Conservation (phyloP, 2,888 invertebrate species). For the Cordilura impudica region DNA sequence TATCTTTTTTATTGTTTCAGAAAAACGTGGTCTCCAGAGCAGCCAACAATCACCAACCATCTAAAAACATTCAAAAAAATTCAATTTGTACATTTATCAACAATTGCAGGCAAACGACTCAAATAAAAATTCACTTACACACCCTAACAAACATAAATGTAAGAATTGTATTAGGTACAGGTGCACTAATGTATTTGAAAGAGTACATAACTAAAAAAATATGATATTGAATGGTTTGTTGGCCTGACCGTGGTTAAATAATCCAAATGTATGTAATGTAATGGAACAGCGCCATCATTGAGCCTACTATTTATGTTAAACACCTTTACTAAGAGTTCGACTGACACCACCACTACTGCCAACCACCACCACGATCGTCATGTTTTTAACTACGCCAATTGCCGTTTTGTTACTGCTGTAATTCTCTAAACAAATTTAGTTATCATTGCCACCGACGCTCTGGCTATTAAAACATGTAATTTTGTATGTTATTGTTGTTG, state of each 20-base stretch:
- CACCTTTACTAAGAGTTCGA: not conserved
- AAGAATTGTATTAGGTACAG: conserved; percentile 11
- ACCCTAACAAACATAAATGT: not conserved
- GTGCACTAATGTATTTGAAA: conserved; percentile 8
- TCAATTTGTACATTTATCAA: conserved; percentile 25
- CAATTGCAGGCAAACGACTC: conserved; percentile 8
- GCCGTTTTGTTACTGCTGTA: not conserved
- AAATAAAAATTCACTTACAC: not conserved
- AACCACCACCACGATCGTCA: not conserved
- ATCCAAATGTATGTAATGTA: not conserved
- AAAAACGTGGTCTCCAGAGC: conserved; percentile 50
- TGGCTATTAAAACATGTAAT: conserved; percentile 14
- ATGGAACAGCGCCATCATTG: conserved; percentile 20
- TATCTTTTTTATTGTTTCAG: conserved; percentile 48
- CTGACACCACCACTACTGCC: not conserved
- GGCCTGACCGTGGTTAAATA: not conserved
- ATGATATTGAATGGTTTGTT: conserved; percentile 22
- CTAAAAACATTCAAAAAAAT: conserved; percentile 13
- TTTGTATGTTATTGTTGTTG: conserved; percentile 4
- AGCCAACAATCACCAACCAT: conserved; percentile 16
- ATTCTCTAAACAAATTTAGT: conserved; percentile 32
- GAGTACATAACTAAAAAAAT: not conserved
- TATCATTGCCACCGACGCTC: conserved; percentile 41
- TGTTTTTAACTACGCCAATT: conserved; percentile 5
- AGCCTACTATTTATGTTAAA: conserved; percentile 5